Evolutionary conservation across 1,140 invertebrate species (phyloP).

Genomic region (Contarinia nasturtii): DNA sequence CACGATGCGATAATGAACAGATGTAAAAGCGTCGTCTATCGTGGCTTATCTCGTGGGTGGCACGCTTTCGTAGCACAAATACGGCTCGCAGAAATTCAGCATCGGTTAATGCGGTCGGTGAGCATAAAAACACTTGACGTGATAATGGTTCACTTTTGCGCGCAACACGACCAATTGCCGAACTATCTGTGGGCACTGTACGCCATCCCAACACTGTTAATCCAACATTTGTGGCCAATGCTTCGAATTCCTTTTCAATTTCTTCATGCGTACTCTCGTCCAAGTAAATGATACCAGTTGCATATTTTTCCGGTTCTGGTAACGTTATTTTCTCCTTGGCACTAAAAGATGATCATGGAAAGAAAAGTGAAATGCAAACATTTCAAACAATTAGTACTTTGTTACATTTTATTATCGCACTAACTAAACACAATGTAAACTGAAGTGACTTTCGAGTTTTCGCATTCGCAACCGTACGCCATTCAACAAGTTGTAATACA

Average conservation of each 20-base stretch:
- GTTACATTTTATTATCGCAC: too few species aligned
- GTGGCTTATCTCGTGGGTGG: constrained; percentile 70
- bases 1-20: constrained; percentile 79
- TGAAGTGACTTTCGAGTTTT: too few species aligned
- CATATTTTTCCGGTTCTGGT: constrained; percentile 75
- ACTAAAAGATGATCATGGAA: constrained; percentile 25
- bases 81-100: constrained; percentile 49
- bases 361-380: too few species aligned
- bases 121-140: constrained; percentile 77
- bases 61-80: constrained; percentile 81
- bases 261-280: constrained; percentile 64
- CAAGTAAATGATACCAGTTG: constrained; percentile 89
- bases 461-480: too few species aligned
- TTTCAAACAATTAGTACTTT: too few species aligned
- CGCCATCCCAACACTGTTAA: constrained; percentile 79
- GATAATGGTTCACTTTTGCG: constrained; percentile 86
- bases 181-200: constrained; percentile 70
- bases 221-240: constrained; percentile 59
- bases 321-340: constrained; percentile 59
- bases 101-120: constrained; percentile 32
- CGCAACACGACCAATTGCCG: constrained; percentile 75
- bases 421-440: too few species aligned
- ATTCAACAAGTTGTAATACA: too few species aligned
- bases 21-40: constrained; percentile 85
- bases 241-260: constrained; percentile 61